Evolutionary conservation across 1,140 invertebrate species (phyloP).

Genomic region (Drosophila cardini): DNA sequence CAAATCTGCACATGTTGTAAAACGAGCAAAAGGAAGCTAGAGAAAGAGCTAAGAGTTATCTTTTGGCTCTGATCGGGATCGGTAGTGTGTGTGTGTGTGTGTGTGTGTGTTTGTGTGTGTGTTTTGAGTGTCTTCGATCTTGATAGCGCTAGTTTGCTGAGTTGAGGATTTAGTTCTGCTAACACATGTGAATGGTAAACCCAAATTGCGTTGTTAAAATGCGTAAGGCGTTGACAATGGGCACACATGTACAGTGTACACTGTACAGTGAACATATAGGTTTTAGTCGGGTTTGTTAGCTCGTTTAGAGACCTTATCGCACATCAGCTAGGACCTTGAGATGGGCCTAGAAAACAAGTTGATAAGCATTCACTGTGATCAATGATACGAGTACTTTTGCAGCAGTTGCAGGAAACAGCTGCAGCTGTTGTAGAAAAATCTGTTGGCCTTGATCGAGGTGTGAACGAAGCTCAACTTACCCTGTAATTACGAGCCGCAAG

Average conservation of each 20-base stretch:
- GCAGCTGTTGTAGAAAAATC: slow-evolving; percentile 52
- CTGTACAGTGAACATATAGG: background rate
- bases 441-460: slow-evolving; percentile 67
- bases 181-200: slow-evolving; percentile 62
- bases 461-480: slow-evolving; percentile 58
- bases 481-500: slow-evolving; percentile 69
- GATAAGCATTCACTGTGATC: slow-evolving; percentile 53
- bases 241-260: slow-evolving; percentile 14
- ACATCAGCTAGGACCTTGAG: slow-evolving; percentile 38
- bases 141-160: slow-evolving; percentile 59
- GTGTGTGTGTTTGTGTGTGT: slow-evolving; percentile 37
- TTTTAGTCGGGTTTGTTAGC: background rate
- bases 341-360: slow-evolving; percentile 54
- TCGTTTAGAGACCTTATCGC: slow-evolving; percentile 54
- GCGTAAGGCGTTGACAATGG: slow-evolving; percentile 79
- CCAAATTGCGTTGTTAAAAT: slow-evolving; percentile 81
- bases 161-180: slow-evolving; percentile 43
- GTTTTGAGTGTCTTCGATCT: slow-evolving; percentile 42
- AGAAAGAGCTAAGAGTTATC: slow-evolving; percentile 35
- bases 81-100: background rate
- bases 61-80: slow-evolving; percentile 27
- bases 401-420: slow-evolving; percentile 54
- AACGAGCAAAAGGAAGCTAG: slow-evolving; percentile 40
- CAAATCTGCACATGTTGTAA: slow-evolving; percentile 74
- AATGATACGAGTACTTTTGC: slow-evolving; percentile 22